phyloP scores from a whole-genome alignment of 2,113 vertebrate genomes.

The Ciconia boyciana region DNA sequence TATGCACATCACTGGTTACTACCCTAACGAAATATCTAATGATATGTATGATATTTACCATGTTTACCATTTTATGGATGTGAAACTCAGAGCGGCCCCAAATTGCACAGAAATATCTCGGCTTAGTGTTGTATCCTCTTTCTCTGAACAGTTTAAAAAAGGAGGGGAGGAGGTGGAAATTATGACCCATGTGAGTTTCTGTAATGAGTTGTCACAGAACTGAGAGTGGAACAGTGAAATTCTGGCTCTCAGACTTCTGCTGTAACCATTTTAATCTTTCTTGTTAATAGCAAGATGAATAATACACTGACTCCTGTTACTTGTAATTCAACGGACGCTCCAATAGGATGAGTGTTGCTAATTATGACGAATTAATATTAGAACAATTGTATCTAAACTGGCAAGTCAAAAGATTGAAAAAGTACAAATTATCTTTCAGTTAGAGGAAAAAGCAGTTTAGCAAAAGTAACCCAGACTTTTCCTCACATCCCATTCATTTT shows the following conservation, averaged over 20 bases:
- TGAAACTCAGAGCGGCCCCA: not conserved
- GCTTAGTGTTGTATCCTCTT: not conserved
- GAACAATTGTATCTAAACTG: not conserved
- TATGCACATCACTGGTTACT: not conserved
- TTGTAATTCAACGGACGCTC: not conserved
- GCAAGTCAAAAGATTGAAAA: not conserved
- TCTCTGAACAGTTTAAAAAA: not conserved
- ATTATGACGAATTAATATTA: not conserved
- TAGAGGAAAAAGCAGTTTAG: not conserved
- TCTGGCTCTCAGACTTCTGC: not conserved
- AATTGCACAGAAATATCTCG: not conserved
- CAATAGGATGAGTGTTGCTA: not conserved
- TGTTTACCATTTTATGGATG: not conserved
- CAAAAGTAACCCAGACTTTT: not conserved
- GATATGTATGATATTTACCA: not conserved
- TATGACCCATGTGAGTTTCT: not conserved
- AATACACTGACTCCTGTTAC: not conserved
- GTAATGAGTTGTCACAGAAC: not conserved
- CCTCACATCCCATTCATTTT: not conserved
- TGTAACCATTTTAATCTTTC: not conserved
- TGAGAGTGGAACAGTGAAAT: not conserved
- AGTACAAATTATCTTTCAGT: not conserved
- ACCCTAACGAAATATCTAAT: not conserved
- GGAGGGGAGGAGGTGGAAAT: rapidly evolving
- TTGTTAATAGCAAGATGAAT: not conserved